Base-by-base conservation (phyloP, 2,888 invertebrate genomes). In the Eurytoma californica region DNA sequence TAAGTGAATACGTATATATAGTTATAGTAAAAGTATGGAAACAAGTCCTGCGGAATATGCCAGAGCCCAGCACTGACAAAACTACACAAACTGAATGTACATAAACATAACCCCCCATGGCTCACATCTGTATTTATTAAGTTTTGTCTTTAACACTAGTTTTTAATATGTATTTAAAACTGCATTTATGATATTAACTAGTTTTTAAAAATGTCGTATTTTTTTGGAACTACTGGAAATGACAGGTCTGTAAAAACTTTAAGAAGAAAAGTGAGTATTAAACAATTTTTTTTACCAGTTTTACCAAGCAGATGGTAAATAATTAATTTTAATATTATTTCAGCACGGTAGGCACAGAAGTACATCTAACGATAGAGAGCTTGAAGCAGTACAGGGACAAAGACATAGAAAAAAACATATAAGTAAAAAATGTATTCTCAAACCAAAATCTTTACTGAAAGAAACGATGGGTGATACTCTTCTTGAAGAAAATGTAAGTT, bases 321-420 rank as follows among this genome's bases (percentile, higher is more conserved):
- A 7, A 3, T 20, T 57, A 39, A 39, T 39, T 39, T 30, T n/a
- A 39, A 30, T 77, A 47, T 14, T 49, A 14, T 76, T 61, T 0
- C 63, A 87, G 86, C 83, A 83, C 18, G 81, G 68, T 20, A 84
- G 81, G 79, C 82, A 70, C n/a, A 85, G 76, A 77, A 77, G n/a
- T 47, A 47, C 61, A 18, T 18, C 60, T 4, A 13, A 82, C 5
- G 28, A 77, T 83, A 39, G 14, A 18, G 63, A 39, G n/a, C n/a
- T 28, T 4, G 87, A 87, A 61, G 84, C 84, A 24, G 80, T 83
- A 61, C 86, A 83, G 57, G 83, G 82, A 14, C 70, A 75, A 5
- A 84, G 80, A 78, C 84, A 85, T 79, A 83, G 85, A n/a, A 85
- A 82, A 61, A 85, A 83, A 76, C 85, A 85, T 28, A 79, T 83